These are phyloP conservation scores for Forbesichthys papilliferus DNA, from an alignment of 2,113 vertebrate genomes.

Conservation along the genomic window DNA sequence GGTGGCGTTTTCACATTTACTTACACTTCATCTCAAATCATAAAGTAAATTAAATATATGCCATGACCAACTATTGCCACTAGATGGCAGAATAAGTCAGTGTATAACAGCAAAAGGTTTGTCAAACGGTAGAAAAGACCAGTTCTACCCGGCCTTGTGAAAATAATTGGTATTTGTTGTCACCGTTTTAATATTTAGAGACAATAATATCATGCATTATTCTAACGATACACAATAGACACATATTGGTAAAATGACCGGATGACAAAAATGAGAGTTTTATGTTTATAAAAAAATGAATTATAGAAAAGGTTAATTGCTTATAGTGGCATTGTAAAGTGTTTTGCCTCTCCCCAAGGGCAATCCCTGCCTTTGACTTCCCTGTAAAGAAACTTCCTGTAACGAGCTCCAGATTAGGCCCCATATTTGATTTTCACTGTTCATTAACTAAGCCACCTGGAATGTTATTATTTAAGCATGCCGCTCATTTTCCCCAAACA, in stretches of 20 bases:
- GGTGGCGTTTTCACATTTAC: conserved; percentile 1
- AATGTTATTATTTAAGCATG: conserved; percentile 82
- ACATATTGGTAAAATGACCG: too few species aligned
- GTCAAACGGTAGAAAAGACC: background rate
- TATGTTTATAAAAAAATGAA: too few species aligned
- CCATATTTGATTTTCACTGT: conserved; percentile 85
- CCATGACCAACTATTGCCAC: conserved; percentile 46
- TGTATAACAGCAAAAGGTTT: conserved; percentile 1
- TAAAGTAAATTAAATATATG: background rate
- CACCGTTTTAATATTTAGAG: background rate
- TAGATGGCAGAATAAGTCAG: conserved; percentile 67
- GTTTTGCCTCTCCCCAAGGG: conserved; percentile 60
- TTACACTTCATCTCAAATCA: background rate
- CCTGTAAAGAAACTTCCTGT: conserved; percentile 79
- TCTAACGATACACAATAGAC: background rate
- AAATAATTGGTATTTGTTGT: background rate
- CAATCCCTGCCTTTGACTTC: conserved; percentile 71
- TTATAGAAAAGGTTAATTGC: conserved; percentile 15
- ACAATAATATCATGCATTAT: background rate
- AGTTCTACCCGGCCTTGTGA: background rate
- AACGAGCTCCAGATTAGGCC: conserved; percentile 80
- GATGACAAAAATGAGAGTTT: too few species aligned
- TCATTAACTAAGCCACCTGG: conserved; percentile 85
- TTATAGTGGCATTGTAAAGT: conserved; percentile 49
- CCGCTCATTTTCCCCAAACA: conserved; percentile 79